Evolutionary conservation across 2,797 vertebrate genomes (phyloP).

Genomic region (Sebastes itinus): DNA sequence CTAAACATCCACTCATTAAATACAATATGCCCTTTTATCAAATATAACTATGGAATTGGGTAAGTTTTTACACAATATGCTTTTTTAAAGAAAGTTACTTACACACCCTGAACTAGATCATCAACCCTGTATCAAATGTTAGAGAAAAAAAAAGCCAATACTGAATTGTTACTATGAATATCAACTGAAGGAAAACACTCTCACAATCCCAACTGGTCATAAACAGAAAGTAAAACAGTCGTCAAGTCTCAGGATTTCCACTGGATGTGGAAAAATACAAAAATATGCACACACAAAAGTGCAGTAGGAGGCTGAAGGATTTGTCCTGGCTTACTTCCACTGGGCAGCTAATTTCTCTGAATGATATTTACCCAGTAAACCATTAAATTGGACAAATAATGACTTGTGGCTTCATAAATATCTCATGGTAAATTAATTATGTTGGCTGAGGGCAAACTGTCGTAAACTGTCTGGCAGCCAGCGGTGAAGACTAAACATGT

Average conservation of each 20-base stretch:
- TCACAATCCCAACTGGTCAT: slow-evolving; percentile 9
- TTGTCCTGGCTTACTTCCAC: slow-evolving; percentile 4
- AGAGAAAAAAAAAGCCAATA: slow-evolving; percentile 43
- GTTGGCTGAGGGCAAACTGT: not conserved
- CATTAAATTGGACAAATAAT: not conserved
- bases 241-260: slow-evolving; percentile 21
- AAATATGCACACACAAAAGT: slow-evolving; percentile 20
- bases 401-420: slow-evolving; percentile 5
- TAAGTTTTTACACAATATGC: not conserved
- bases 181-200: slow-evolving; percentile 29
- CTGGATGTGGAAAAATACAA: slow-evolving; percentile 36
- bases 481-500: not conserved
- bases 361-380: slow-evolving; percentile 19
- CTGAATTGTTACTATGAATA: slow-evolving; percentile 43
- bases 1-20: slow-evolving; percentile 45
- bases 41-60: slow-evolving; percentile 35
- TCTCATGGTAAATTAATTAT: not conserved
- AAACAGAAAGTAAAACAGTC: slow-evolving; percentile 7
- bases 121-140: slow-evolving; percentile 41
- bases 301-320: slow-evolving; percentile 9
- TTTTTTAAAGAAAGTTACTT: slow-evolving; percentile 21
- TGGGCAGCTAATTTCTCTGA: not conserved
- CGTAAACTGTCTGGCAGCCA: not conserved
- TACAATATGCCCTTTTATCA: slow-evolving; percentile 26
- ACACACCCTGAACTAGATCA: slow-evolving; percentile 29